phyloP scores from a whole-genome alignment of 2,888 invertebrate genomes.

The Machimus rusticus region DNA sequence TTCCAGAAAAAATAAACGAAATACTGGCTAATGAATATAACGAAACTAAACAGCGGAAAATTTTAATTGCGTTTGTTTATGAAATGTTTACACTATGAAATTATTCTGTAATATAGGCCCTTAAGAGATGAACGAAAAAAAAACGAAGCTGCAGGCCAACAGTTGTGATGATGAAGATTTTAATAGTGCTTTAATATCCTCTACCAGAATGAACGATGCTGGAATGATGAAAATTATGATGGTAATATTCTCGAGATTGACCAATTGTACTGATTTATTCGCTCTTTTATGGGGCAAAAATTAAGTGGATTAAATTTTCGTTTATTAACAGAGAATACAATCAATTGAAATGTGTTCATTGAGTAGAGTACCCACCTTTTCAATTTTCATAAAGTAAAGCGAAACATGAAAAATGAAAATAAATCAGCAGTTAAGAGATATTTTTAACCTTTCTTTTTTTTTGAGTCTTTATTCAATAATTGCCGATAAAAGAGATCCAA shows the following conservation, averaged over 20 bases:
- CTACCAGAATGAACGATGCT: background rate
- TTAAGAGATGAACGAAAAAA: background rate
- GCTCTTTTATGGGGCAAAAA: background rate
- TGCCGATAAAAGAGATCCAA: background rate
- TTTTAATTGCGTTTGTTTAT: background rate
- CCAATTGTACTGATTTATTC: background rate
- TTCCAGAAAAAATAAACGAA: background rate
- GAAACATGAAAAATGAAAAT: no score
- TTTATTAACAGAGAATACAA: background rate
- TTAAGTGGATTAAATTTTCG: background rate
- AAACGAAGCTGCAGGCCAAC: background rate
- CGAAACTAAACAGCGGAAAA: background rate
- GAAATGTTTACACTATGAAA: background rate
- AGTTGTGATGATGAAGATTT: background rate
- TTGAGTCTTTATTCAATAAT: background rate
- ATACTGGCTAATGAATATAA: background rate
- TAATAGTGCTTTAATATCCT: background rate
- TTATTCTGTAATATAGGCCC: background rate
- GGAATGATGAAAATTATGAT: background rate
- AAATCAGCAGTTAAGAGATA: no score
- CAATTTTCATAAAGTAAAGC: background rate
- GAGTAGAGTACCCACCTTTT: background rate
- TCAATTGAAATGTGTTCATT: background rate
- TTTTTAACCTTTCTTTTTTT: no score
- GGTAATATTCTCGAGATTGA: background rate